Evolutionary conservation across 2,888 invertebrate species (phyloP), one percentile per base, ranked within the genome.

Genomic region (Eupithecia inturbata): DNA sequence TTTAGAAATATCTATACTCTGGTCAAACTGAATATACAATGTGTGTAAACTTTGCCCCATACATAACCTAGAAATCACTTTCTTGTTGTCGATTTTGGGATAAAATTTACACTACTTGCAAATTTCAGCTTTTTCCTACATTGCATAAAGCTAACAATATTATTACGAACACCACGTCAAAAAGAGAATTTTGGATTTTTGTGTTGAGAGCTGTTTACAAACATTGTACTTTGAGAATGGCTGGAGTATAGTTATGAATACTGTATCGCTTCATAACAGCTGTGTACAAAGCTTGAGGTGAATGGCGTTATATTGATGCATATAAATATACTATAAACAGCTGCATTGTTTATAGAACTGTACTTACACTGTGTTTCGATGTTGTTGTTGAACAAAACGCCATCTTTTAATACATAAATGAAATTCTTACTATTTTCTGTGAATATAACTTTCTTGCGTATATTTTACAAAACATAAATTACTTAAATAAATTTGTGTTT

Each of bases 221-320:
- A 33, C 33, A 33, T 33, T 33, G 6, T 33, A 7, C 33, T 6
- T 33, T 33, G 6, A 33, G 33, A 7, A 33, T 33, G 7, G 33
- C 0, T 33, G 33, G 33, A 33, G 33, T 33, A 33, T 33, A 69
- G 63, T 39, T 67, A n/a, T 68, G 31, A 28, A 36, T 66, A 74
- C 67, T 39, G 28, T 74, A 70, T 72, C 63, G 77, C 74, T 76
- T 76, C 14, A 41, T 76, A 76, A 76, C 75, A 71, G 75, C 68
- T 73, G 82, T 87, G 78, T 78, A 81, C 85, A 89, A 85, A 83
- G 91, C 91, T 91, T 91, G 79, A 82, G 88, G 87, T 88, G 91
- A 89, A 91, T 92, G 90, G 85, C 87, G 84, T 85, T 83, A 78
- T 77, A 75, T 78, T 83, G 81, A 83, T 86, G 84, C 89, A 33